Evolutionary conservation across 1,140 invertebrate species (phyloP).

Genomic region (Nephila pilipes): DNA sequence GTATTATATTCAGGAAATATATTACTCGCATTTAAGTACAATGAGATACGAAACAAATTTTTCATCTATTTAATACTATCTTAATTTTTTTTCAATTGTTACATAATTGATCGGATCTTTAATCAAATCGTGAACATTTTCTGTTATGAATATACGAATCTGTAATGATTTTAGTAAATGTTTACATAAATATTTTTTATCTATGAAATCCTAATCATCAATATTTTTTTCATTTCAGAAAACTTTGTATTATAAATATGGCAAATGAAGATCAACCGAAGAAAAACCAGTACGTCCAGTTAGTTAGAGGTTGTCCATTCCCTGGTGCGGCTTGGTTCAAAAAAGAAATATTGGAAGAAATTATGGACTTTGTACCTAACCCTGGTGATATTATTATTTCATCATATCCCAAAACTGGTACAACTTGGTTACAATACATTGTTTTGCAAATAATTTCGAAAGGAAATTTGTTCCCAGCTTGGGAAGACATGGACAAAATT

Average conservation of each 20-base stretch:
- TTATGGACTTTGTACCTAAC: slow-evolving; percentile 64
- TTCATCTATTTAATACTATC: too few relatives aligned
- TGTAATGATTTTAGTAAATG: too few relatives aligned
- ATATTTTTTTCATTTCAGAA: neutral
- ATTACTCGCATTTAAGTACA: too few relatives aligned
- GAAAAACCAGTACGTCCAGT: neutral
- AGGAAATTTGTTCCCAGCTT: slow-evolving; percentile 40
- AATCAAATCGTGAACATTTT: too few relatives aligned
- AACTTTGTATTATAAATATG: neutral
- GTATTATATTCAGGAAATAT: too few relatives aligned
- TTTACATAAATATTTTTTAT: too few relatives aligned
- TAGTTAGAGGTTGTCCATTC: neutral
- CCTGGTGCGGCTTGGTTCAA: neutral
- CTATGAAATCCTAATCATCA: too few relatives aligned
- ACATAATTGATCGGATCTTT: too few relatives aligned
- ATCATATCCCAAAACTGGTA: slow-evolving; percentile 78
- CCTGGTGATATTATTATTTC: slow-evolving; percentile 76
- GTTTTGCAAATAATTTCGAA: slow-evolving; percentile 63
- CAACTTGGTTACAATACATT: slow-evolving; percentile 77
- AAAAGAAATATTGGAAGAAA: slow-evolving; percentile 65
- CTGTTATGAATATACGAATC: too few relatives aligned
- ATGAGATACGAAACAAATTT: too few relatives aligned
- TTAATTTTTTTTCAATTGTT: too few relatives aligned
- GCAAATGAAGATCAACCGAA: neutral
- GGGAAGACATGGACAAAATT: slow-evolving; percentile 21